phyloP scores from a whole-genome alignment of 2,113 vertebrate species.

The Mirounga angustirostris region DNA sequence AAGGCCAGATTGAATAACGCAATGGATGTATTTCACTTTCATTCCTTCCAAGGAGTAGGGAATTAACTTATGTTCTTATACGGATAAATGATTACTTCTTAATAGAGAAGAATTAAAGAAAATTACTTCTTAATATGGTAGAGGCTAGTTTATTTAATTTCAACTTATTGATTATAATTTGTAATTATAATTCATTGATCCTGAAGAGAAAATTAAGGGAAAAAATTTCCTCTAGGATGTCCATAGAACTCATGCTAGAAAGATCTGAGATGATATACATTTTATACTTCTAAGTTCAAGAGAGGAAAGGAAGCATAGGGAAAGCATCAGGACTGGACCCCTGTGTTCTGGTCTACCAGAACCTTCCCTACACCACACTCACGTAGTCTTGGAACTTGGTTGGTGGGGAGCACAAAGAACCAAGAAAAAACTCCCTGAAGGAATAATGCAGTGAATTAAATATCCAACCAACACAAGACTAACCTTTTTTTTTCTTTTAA shows the following conservation, averaged over 20 bases:
- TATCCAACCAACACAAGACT: not conserved
- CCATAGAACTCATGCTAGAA: not conserved
- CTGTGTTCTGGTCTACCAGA: not conserved
- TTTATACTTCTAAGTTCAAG: not conserved
- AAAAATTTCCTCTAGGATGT: not conserved
- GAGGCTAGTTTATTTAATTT: not conserved
- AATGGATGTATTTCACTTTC: not conserved
- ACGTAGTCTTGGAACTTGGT: not conserved
- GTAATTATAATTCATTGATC: not conserved
- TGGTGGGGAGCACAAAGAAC: not conserved
- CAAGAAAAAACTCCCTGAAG: not conserved
- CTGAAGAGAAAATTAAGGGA: constrained; percentile 16
- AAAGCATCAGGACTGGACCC: not conserved
- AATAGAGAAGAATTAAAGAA: not conserved
- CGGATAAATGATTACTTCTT: not conserved
- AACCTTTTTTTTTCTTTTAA: not conserved
- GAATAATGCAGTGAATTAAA: not conserved
- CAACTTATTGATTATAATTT: not conserved
- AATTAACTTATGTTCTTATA: not conserved
- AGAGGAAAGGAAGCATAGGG: not conserved
- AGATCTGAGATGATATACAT: not conserved
- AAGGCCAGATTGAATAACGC: not conserved
- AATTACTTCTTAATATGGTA: not conserved
- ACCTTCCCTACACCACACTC: not conserved
- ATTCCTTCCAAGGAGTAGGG: not conserved